Evolutionary conservation across 2,113 vertebrate genomes (phyloP).

Genomic region (Pachycephala philippinensis): DNA sequence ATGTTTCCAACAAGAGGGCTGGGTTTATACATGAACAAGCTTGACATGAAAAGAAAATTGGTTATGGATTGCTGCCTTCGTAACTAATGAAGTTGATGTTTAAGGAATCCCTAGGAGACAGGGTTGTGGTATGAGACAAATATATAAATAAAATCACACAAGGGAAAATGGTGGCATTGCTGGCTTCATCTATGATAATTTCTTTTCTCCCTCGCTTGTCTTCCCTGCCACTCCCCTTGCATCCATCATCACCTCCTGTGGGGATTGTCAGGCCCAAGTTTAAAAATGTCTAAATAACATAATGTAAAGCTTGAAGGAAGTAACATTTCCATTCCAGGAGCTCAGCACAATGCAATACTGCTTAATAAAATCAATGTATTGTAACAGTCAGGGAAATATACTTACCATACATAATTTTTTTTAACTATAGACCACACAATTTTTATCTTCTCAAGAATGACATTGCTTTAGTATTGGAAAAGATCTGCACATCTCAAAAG

Average conservation of each 20-base stretch:
- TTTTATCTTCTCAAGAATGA: neutral
- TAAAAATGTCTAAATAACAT: constrained; percentile 45
- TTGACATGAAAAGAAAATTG: constrained; percentile 77
- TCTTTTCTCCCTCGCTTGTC: neutral
- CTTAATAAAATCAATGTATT: constrained; percentile 26
- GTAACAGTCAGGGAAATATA: neutral
- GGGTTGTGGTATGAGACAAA: constrained; percentile 26
- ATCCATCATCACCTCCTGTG: constrained; percentile 9
- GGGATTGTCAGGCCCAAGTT: neutral
- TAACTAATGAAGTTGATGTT: constrained; percentile 77
- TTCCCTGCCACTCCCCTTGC: neutral
- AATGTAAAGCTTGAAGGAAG: neutral
- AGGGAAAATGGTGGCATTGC: neutral
- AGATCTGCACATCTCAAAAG: neutral
- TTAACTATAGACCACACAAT: neutral
- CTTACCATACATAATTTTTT: neutral
- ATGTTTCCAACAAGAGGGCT: constrained; percentile 74
- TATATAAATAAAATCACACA: neutral
- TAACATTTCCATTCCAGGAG: neutral
- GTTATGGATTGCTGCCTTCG: constrained; percentile 78
- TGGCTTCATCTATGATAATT: constrained; percentile 16
- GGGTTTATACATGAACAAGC: constrained; percentile 71
- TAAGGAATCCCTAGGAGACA: constrained; percentile 64
- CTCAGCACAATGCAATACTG: neutral
- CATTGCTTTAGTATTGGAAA: neutral